Base-by-base conservation (phyloP, 2,888 invertebrate genomes). In the Rambutsinella grinnellia region DNA sequence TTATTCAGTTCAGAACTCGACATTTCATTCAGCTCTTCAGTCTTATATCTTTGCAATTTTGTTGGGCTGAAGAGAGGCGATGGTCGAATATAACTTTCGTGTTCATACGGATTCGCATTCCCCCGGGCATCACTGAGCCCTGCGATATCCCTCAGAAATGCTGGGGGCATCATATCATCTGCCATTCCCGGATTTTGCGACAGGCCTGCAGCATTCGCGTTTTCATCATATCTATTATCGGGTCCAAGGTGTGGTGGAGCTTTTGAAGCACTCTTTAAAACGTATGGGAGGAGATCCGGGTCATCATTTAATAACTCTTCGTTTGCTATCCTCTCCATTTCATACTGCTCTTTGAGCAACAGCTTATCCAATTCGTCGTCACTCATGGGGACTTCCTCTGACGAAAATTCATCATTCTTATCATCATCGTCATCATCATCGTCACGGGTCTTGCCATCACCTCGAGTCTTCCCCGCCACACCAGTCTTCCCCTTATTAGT, bases 221-320 rank as follows among this genome's bases (percentile, higher is more conserved):
- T 27, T 28, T 27, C 21, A 17, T 24, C 19, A 19, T 19, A 24
- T 8, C 51, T 51, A 2, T 8, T 19, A 26, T 71, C 70, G 0
- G 56, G 46, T 28, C 70, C 70, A 3, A 65, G 15, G 21, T 72
- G 58, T 8, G 63, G 24, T 6, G 71, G 71, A 19, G 56, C 63
- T 26, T 72, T 57, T 13, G 71, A 72, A 0, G 71, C 71, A 53
- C 71, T 72, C 36, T 72, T 66, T 46, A 77, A 51, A 5, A 80
- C 60, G 24, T 62, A 82, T 1, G 72, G 68, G 0, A 82, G 23
- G 53, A 75, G 62, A 5, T 58, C 70, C 2, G 81, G 81, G 15
- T 81, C 80, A 15, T 77, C 76, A 19, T 81, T 70, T 1, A 80
- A 27, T 3, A 82, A 51, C 46, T 81, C 80, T 28, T 82, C 81